phyloP scores from a whole-genome alignment of 2,888 invertebrate species.

The Ptychoptera contaminata region DNA sequence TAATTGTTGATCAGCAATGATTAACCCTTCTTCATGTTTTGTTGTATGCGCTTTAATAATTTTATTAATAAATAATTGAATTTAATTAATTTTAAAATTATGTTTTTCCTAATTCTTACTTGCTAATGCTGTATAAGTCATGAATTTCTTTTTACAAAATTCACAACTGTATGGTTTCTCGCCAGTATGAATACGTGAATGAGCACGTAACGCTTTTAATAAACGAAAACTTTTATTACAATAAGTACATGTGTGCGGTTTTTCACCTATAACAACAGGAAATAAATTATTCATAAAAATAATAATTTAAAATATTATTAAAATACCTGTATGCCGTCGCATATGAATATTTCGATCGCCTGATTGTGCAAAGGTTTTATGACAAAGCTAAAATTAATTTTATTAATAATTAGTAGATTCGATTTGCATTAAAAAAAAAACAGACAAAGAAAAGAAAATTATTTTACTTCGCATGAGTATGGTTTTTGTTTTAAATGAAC shows the following conservation, averaged over 20 bases:
- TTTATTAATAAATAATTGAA: neutral
- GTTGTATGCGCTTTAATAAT: constrained; percentile 9
- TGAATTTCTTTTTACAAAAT: constrained; percentile 9
- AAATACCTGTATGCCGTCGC: constrained; percentile 8
- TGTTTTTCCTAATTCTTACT: constrained; percentile 3
- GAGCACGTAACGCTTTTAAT: constrained; percentile 10
- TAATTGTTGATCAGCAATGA: no score
- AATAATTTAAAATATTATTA: neutral
- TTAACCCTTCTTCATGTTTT: constrained; percentile 7
- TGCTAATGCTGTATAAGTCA: constrained; percentile 10
- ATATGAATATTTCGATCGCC: constrained; percentile 11
- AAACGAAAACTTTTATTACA: constrained; percentile 10
- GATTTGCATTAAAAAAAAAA: neutral
- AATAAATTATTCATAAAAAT: neutral
- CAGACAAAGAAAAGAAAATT: neutral
- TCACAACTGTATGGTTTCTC: constrained; percentile 10
- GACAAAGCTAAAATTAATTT: constrained; percentile 3
- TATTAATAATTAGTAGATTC: no score
- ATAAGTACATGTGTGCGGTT: constrained; percentile 9
- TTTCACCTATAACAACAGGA: constrained; percentile 7
- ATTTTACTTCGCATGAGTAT: constrained; percentile 8
- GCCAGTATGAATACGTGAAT: constrained; percentile 11
- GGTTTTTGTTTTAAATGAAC: constrained; percentile 12
- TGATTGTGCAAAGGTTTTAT: constrained; percentile 10
- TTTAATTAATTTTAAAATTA: neutral